Base-by-base conservation (phyloP, 2,797 vertebrate genomes). In the Coregonus ussuriensis region DNA sequence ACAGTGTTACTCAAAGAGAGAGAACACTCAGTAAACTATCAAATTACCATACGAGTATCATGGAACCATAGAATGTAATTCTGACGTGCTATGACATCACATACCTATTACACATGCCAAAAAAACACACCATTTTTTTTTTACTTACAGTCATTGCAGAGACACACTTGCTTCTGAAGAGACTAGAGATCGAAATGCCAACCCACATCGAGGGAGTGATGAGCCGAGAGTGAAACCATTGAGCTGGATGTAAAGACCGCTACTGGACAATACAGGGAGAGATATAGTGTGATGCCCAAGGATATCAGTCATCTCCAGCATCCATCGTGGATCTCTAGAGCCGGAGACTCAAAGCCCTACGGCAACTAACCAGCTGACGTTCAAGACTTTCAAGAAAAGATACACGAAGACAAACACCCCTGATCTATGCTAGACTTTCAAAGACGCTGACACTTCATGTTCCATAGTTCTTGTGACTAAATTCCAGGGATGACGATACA, bases 131-230 rank as follows among this genome's bases (percentile, higher is more conserved):
- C 0, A 56, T 25, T 25, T 25, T 25, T 25, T 25, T 25, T 25
- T 25, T 25, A 78, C 80, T 88, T 4, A 88, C 86, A 78, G 75
- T 77, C 0, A 35, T 25, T 74, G 62, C 31, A 71, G 21, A 79
- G 14, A 74, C 18, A 13, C 35, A 76, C 54, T 35, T 3, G 25
- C 29, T 74, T 37, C 29, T 73, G 29, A 29, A 72, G 31, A 79
- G 25, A 9, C 18, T 52, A 75, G 1, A 65, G 73, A 68, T 62
- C 15, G 29, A 35, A 73, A 56, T 29, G 31, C 2, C n/a, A 62
- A 68, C 41, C 6, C 37, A 79, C 63, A 25, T 25, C 25, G 41
- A 31, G 59, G 68, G 21, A n/a, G 67, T 1, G 21, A 4, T 54
- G 4, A 80, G 6, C 37, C 37, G 16, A 25, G 7, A 47, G 74